Evolutionary conservation across 2,888 invertebrate species (phyloP), one percentile per base, ranked within the genome.

Genomic region (Odontocolon sp.): DNA sequence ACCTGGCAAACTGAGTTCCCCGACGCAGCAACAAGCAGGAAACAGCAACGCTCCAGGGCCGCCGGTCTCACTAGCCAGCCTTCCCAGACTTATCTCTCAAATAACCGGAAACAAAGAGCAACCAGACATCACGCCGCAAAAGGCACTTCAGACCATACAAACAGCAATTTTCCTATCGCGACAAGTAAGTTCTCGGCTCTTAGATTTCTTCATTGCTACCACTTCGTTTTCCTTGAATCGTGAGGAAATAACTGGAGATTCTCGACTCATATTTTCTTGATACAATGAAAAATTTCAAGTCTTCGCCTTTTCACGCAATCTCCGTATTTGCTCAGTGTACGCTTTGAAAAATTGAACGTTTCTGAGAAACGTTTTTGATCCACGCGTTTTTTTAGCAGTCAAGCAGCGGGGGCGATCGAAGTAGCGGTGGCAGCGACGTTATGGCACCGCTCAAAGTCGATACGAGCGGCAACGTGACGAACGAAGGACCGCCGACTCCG

Each of bases 401-500:
- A 54, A 86, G 84, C 69, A 88, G 77, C 52, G 68, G 75, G 42
- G 59, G 85, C 56, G 86, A 85, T 70, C 88, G 89, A 47, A 85
- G 88, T 73, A 84, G 82, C 59, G 83, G 86, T 80, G 85, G 87
- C 68, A 87, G 85, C 68, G 90, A 90, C 70, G 85, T 90, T 40
- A 90, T 89, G 88, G 87, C 91, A 75, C 91, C 92, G 79, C 88
- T 93, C 59, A 92, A 91, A 87, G 92, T 93, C 82, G 93, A 93
- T 84, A 92, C 92, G 73, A 90, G 89, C 81, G 89, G 88, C 52
- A 89, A 88, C 83, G 82, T 83, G 42, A 84, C 89, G 64, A 88
- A 87, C 80, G 94, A 94, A 81, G 94, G 94, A 59, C 94, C 95
- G 83, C 95, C 95, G 54, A 95, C 95, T 81, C 95, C 95, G n/a